These are phyloP conservation scores for Anoplopoma fimbria DNA, from an alignment of 2,113 vertebrate species.

Conservation along the genomic window DNA sequence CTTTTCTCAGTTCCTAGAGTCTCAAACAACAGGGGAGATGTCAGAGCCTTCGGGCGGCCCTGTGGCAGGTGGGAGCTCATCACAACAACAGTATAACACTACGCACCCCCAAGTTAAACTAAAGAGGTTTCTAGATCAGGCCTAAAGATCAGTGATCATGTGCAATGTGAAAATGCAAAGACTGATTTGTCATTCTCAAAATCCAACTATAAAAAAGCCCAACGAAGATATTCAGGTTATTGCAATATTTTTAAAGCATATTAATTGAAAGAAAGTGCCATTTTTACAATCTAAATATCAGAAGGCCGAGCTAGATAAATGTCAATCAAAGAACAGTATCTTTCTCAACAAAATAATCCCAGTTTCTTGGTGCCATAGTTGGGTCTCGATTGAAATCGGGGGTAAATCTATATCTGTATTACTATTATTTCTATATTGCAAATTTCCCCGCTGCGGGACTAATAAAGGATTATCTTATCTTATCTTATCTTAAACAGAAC, in stretches of 20 bases:
- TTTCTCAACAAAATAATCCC: background rate
- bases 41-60: slow-evolving; percentile 71
- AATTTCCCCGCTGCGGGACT: no score
- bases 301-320: background rate
- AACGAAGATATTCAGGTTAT: background rate
- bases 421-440: no score
- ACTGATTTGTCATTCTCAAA: background rate
- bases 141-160: slow-evolving; percentile 28
- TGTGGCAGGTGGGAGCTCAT: slow-evolving; percentile 65
- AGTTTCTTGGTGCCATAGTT: background rate
- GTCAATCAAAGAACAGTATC: background rate
- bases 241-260: background rate
- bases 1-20: slow-evolving; percentile 40
- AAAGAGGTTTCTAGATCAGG: slow-evolving; percentile 30
- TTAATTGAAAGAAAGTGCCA: fast-evolving
- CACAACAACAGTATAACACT: slow-evolving; percentile 28
- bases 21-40: slow-evolving; percentile 62
- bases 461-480: no score
- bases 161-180: slow-evolving; percentile 6
- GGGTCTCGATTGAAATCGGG: slow-evolving; percentile 19
- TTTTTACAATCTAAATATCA: background rate
- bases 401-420: no score
- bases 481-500: slow-evolving; percentile 68
- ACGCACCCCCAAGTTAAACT: slow-evolving; percentile 32
- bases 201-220: background rate